Conservation (phyloP, 2,797 vertebrate species). For the Adrianichthys oophorus region DNA sequence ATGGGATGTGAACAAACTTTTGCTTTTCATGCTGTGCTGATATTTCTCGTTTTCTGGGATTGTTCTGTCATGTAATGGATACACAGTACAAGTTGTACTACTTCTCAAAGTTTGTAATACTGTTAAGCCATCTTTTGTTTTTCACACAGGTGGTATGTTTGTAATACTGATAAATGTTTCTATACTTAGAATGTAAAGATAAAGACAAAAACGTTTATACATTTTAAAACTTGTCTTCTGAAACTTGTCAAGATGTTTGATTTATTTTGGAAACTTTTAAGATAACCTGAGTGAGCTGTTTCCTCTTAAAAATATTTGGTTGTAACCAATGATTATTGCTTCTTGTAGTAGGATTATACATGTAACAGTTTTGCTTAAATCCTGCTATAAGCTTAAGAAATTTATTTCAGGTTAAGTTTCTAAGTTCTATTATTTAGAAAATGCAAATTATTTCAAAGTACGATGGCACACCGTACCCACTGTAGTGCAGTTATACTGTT, state of each 20-base stretch:
- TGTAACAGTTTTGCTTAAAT: slow-evolving; percentile 76
- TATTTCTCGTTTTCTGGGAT: slow-evolving; percentile 76
- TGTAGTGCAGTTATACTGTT: slow-evolving; percentile 76
- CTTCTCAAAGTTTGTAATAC: slow-evolving; percentile 80
- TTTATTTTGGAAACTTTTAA: slow-evolving; percentile 71
- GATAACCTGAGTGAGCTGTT: slow-evolving; percentile 77
- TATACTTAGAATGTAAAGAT: slow-evolving; percentile 84
- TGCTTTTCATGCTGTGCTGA: slow-evolving; percentile 58
- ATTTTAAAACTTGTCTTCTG: slow-evolving; percentile 78
- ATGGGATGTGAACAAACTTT: slow-evolving; percentile 46
- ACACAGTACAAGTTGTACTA: slow-evolving; percentile 72
- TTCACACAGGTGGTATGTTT: slow-evolving; percentile 83
- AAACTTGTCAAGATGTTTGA: slow-evolving; percentile 80
- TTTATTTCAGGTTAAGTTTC: slow-evolving; percentile 82
- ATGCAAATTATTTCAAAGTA: slow-evolving; percentile 73
- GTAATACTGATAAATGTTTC: slow-evolving; percentile 86
- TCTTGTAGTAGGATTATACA: slow-evolving; percentile 77
- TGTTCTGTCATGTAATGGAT: slow-evolving; percentile 82
- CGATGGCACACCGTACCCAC: slow-evolving; percentile 69
- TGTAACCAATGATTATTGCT: slow-evolving; percentile 80
- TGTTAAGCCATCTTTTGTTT: slow-evolving; percentile 78
- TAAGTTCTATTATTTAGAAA: slow-evolving; percentile 81
- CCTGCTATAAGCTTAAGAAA: slow-evolving; percentile 74
- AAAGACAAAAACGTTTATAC: slow-evolving; percentile 71
- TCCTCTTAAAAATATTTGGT: slow-evolving; percentile 72